Evolutionary conservation across 1,140 invertebrate species (phyloP).

Genomic region (Agrilus planipennis): DNA sequence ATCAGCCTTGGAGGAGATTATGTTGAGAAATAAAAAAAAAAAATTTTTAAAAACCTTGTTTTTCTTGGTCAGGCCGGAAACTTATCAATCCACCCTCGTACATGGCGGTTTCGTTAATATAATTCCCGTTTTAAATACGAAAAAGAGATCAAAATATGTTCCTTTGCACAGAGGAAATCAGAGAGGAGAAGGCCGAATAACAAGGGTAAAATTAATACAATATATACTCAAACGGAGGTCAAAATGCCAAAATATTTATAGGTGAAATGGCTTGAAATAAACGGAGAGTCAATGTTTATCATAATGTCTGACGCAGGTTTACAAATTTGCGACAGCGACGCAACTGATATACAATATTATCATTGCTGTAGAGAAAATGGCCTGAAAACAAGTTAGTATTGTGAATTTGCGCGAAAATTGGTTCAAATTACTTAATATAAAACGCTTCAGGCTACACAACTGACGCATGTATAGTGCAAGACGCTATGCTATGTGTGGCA

Average conservation of each 20-base stretch:
- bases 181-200: constrained; percentile 11
- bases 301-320: constrained; percentile 13
- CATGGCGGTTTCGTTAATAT: constrained; percentile 20
- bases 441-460: constrained; percentile 10
- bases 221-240: no score
- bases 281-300: constrained; percentile 12
- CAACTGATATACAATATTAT: constrained; percentile 10
- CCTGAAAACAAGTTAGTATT: not conserved
- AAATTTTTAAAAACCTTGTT: no score
- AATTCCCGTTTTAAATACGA: constrained; percentile 13
- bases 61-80: no score
- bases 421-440: not conserved
- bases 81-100: no score
- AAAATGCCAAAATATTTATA: no score
- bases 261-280: constrained; percentile 16
- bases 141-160: constrained; percentile 15
- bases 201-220: constrained; percentile 11
- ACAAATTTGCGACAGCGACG: constrained; percentile 15
- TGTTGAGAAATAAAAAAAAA: no score
- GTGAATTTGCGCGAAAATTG: not conserved
- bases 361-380: constrained; percentile 13
- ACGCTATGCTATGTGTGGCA: constrained; percentile 12
- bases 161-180: constrained; percentile 11
- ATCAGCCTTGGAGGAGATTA: no score
- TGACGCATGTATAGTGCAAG: constrained; percentile 13